Base-by-base conservation (phyloP, 2,797 vertebrate species). In the Ataeniobius toweri region DNA sequence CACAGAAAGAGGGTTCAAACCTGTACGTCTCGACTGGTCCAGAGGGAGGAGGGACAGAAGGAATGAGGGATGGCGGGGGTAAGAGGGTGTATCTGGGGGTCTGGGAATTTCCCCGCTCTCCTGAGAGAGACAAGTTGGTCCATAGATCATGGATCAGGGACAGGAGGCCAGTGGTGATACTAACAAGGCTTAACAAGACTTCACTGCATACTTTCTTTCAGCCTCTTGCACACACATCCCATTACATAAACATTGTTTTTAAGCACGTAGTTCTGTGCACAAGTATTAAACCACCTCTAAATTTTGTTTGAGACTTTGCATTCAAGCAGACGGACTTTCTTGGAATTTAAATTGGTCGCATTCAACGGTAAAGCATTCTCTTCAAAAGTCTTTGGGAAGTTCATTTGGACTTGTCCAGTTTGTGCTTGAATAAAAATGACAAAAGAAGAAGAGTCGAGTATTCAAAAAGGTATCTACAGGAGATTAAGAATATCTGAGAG, bases 31-130 rank as follows among this genome's bases (percentile, higher is more conserved):
- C 85, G 89, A 91, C 91, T 85, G 89, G 89, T 90, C 89, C 58
- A 5, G 81, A 67, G 83, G 71, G 84, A 53, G 84, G 80, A 72
- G 82, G 55, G 73, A 46, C 75, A 80, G 80, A 41, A 86, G 87
- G 89, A 82, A 80, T 82, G 88, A 83, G 88, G 80, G 83, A 88
- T 76, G 82, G 83, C 1, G 63, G 18, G 16, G 31, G 63, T 20
- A 4, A 3, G 73, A n/a, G 85, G 88, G 89, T 85, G 77, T 82
- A 86, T 88, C 88, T 72, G 75, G 84, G 89, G 85, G 86, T 92
- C 90, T 94, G 92, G 91, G 93, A 94, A 94, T 88, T 89, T 92
- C 92, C 93, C 89, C 63, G 28, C 85, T 89, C 86, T 93, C 90
- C 88, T 89, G 39, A 81, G 91, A 91, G 89, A 87, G 82, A 89